Percentiles rank a stretch among this genome's conserved stretches.
phyloP scores from a whole-genome alignment of 2,113 vertebrate species.

The Hypanus sabinus region DNA sequence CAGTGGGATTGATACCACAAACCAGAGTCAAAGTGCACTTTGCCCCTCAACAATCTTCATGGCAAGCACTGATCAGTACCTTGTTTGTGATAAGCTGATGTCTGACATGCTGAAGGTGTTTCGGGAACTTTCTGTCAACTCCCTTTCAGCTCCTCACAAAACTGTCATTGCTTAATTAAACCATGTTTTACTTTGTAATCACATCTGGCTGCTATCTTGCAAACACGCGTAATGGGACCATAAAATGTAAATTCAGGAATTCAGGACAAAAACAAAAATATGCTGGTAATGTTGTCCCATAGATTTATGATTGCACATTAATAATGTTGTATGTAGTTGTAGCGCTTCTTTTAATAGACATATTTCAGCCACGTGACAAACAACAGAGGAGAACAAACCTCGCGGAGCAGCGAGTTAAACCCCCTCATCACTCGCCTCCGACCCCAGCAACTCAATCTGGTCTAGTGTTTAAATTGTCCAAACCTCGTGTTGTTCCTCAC shows the following conservation, averaged over 20 bases:
- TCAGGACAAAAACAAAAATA: neutral
- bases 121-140: neutral
- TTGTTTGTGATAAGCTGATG: neutral
- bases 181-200: neutral
- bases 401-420: too few species aligned
- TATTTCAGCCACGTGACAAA: neutral
- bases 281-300: neutral
- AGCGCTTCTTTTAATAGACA: neutral
- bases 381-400: too few species aligned
- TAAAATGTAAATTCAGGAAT: constrained; percentile 9
- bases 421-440: too few species aligned
- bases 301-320: neutral
- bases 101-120: neutral
- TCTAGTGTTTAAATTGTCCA: too few species aligned
- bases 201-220: neutral
- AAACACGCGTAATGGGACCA: neutral
- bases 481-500: too few species aligned
- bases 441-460: too few species aligned
- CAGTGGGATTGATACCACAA: constrained; percentile 42
- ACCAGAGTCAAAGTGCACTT: constrained; percentile 52
- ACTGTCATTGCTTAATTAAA: neutral
- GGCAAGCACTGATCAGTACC: too few species aligned
- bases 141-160: neutral
- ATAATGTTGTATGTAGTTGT: neutral
- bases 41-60: constrained; percentile 46